Evolutionary conservation across 64 coral and sea anemone genomes (phyloP), one percentile per base, ranked within the genome.

Genomic region (Stylophora pistillata): DNA sequence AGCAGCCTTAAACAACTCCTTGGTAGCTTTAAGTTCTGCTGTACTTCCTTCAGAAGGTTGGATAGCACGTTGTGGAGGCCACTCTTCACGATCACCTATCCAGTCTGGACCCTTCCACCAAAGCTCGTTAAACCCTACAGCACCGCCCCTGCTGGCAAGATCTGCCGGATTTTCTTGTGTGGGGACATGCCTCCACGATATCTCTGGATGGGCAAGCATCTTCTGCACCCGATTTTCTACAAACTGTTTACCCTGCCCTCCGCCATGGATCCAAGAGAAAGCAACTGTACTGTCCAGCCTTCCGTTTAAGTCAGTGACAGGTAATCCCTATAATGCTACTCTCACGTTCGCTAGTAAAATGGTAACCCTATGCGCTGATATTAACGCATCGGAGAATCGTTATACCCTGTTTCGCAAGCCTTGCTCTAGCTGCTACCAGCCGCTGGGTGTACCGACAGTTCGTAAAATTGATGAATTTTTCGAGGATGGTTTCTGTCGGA

Each of bases 101-200:
- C 74, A 77, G 17, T 77, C 74, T 77, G 74, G 74, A 11, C 47
- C 74, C 15, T 77, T 4, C 74, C 74, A 77, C 74, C 74, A 77
- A 37, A 77, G 18, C 74, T 55, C 23, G 26, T n/a, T 37, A 2
- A 55, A 77, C 74, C 56, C 74, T 10, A 77, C 74, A 77, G 23
- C 18, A 77, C 74, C 74, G 16, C 74, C 74, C 47, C 74, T 77
- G 41, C 53, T 77, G 12, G 74, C 74, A 77, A 77, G 0, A 77
- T 77, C 74, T n/a, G 74, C 74, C 21, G 52, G 74, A 11, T 77
- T 77, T 26, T 77, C 0, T 55, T 77, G 52, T 13, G 21, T 54
- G 20, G 53, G 74, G 74, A 56, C 41, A 77, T 77, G 74, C 20
- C 74, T 77, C 74, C 4, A 56, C 26, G 74, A 23, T 55, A 56